Evolutionary conservation across 2,113 vertebrate species (phyloP).

Genomic region (Mionectes macconnelli): DNA sequence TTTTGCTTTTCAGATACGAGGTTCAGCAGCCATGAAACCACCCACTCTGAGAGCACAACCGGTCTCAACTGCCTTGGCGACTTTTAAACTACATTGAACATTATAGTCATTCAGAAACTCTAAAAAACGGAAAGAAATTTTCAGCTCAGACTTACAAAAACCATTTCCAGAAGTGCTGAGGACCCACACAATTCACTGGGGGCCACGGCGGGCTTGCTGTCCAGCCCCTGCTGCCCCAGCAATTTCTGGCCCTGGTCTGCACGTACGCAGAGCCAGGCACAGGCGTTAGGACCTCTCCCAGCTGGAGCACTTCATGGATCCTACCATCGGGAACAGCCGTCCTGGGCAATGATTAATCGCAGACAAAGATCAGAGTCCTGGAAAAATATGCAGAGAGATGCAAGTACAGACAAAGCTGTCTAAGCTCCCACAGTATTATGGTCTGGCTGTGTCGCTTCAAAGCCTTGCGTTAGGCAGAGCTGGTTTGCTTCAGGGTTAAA

Average conservation of each 20-base stretch:
- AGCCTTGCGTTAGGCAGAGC: background rate
- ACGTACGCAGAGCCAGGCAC: background rate
- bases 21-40: slow-evolving; percentile 49
- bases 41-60: slow-evolving; percentile 19
- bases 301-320: slow-evolving; percentile 21
- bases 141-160: slow-evolving; percentile 47
- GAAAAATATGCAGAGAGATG: slow-evolving; percentile 37
- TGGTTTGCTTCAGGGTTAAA: slow-evolving; percentile 34
- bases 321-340: slow-evolving; percentile 18
- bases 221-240: slow-evolving; percentile 37
- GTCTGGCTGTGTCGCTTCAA: slow-evolving; percentile 31
- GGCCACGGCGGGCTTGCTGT: background rate
- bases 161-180: slow-evolving; percentile 36
- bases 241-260: slow-evolving; percentile 29
- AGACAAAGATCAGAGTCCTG: slow-evolving; percentile 39
- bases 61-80: slow-evolving; percentile 21
- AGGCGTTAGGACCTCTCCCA: slow-evolving; percentile 20
- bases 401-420: slow-evolving; percentile 50
- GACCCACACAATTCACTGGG: slow-evolving; percentile 32
- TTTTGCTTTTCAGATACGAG: slow-evolving; percentile 24
- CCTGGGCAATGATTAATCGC: slow-evolving; percentile 48
- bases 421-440: slow-evolving; percentile 56
- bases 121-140: slow-evolving; percentile 7
- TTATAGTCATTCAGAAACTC: slow-evolving; percentile 46
- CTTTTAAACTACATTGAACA: slow-evolving; percentile 19